These are phyloP conservation scores for Montipora efflorescens DNA, from an alignment of 64 coral and sea anemone genomes.

Conservation along the genomic window DNA sequence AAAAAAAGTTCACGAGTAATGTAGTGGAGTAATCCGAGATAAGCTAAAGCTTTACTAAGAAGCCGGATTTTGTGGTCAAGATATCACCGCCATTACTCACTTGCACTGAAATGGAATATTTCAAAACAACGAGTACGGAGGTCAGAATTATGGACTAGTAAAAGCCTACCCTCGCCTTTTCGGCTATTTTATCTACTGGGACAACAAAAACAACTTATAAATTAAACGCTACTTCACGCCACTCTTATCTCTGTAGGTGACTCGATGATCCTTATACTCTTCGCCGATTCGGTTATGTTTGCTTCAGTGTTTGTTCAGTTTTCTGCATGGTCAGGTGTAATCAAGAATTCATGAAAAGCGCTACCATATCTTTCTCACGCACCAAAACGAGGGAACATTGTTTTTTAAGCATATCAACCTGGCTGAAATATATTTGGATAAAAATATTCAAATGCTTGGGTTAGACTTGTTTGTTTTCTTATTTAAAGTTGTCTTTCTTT, in stretches of 20 bases:
- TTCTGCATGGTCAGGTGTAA: not conserved
- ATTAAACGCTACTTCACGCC: not conserved
- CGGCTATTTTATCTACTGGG: not conserved
- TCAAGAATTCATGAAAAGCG: too few relatives aligned
- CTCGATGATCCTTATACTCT: not conserved
- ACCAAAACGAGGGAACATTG: too few relatives aligned
- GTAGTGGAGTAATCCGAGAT: not conserved
- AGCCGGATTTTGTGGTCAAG: not conserved
- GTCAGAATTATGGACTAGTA: not conserved
- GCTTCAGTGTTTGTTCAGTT: not conserved
- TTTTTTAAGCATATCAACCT: too few relatives aligned
- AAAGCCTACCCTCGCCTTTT: not conserved
- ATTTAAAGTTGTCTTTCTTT: too few relatives aligned
- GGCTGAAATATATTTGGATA: too few relatives aligned
- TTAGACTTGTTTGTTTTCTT: too few relatives aligned
- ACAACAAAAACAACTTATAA: not conserved
- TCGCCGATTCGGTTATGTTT: not conserved
- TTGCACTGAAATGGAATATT: not conserved
- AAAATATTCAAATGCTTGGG: too few relatives aligned
- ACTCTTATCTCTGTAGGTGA: not conserved
- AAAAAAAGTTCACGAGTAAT: conserved; percentile 9
- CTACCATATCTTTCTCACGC: too few relatives aligned
- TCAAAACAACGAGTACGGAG: not conserved
- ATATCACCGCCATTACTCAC: not conserved
- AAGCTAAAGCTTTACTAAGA: not conserved